phyloP scores from a whole-genome alignment of 2,888 invertebrate genomes.

The Poecilobothrus nobilitatus region DNA sequence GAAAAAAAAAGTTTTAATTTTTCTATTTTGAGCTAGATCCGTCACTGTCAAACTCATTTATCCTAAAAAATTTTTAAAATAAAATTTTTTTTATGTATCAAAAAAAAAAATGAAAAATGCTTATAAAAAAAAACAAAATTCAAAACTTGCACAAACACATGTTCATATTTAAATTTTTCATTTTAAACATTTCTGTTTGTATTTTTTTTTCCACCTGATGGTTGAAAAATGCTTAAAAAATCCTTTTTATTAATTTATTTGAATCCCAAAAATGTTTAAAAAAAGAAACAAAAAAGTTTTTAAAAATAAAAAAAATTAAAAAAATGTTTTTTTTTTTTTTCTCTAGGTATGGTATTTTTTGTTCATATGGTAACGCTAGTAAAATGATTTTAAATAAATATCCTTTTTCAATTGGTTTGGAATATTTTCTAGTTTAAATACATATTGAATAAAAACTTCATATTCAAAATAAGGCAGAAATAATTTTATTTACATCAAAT shows the following conservation, averaged over 20 bases:
- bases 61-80: background rate
- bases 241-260: conserved; percentile 1
- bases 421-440: too few species aligned
- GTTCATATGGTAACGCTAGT: too few species aligned
- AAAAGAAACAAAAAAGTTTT: background rate
- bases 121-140: background rate
- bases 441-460: too few species aligned
- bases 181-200: background rate
- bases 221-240: background rate
- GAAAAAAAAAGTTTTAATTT: background rate
- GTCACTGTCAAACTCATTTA: background rate
- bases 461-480: too few species aligned
- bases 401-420: too few species aligned
- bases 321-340: too few species aligned
- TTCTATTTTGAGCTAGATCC: background rate
- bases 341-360: too few species aligned
- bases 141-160: background rate
- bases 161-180: background rate
- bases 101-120: background rate
- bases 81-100: background rate
- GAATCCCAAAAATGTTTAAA: background rate
- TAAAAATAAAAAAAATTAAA: too few species aligned
- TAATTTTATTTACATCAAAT: too few species aligned
- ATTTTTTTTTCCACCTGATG: background rate
- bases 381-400: too few species aligned